These are phyloP conservation scores for Rhineura floridana DNA, from an alignment of 2,113 vertebrate species.

Conservation along the genomic window DNA sequence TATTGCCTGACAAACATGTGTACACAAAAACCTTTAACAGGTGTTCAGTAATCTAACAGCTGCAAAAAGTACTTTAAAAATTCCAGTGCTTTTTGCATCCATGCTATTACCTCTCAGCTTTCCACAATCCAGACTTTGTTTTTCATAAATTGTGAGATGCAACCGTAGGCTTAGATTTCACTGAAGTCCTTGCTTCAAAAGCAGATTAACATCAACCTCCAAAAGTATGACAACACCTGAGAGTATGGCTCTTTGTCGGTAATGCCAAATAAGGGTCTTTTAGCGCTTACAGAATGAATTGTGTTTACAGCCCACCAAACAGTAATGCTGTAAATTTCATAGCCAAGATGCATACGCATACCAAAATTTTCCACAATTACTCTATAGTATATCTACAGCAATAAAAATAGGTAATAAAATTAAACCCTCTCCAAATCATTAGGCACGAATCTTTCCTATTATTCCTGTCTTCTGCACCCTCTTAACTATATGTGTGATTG, in stretches of 20 bases:
- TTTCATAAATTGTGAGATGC: slow-evolving; percentile 25
- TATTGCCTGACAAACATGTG: slow-evolving; percentile 63
- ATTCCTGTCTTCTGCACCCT: neutral
- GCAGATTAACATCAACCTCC: neutral
- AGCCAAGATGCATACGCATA: neutral
- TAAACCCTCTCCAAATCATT: neutral
- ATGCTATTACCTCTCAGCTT: neutral
- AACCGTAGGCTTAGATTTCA: neutral
- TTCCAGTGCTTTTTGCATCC: neutral
- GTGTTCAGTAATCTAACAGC: slow-evolving; percentile 70
- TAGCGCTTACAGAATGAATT: neutral
- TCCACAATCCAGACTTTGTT: neutral
- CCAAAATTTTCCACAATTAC: neutral
- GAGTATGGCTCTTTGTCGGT: neutral
- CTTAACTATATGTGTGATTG: neutral
- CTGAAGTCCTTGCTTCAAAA: slow-evolving; percentile 11
- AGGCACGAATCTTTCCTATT: neutral
- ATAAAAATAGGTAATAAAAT: neutral
- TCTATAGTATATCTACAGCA: neutral
- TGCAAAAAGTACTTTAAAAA: slow-evolving; percentile 51
- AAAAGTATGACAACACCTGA: slow-evolving; percentile 2
- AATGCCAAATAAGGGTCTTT: neutral
- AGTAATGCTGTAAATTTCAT: neutral
- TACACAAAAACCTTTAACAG: slow-evolving; percentile 63
- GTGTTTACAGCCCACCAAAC: accelerated